Base-by-base conservation (phyloP, 2,113 vertebrate genomes). In the Sporophila hypoxantha region DNA sequence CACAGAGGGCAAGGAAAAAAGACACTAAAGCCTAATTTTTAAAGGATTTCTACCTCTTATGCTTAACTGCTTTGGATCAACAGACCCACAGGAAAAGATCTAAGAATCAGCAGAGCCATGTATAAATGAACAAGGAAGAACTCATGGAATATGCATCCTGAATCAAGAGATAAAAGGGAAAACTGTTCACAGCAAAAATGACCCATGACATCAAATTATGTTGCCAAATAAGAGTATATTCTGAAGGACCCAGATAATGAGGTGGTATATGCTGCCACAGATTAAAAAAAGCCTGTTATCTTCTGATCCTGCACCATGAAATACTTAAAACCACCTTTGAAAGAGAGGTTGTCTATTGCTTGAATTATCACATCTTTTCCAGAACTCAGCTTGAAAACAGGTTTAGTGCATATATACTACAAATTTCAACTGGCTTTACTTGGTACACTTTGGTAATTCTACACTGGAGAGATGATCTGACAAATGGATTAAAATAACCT, bases 151-250 rank as follows among this genome's bases (percentile, higher is more conserved):
- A 60, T 4, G 13, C 41, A 93, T 46, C 14, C 12, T 32, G 75
- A 93, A 80, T 67, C 21, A 80, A 80, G n/a, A 89, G 52, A 87
- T 52, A 85, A 89, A 92, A 88, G 34, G 23, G 26, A 71, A 83
- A 86, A 65, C 42, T 42, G 26, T 44, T 83, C 55, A 85, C 14
- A 66, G 57, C 2, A 5, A 91, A 88, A 91, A 87, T 36, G 47
- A 52, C 56, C 79, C 82, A 67, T 42, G 77, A 74, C 26, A 87
- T 85, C 32, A 79, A 79, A 90, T 73, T 78, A 79, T 25, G 10
- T 50, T 82, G 42, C 64, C 47, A 69, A 91, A 50, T 61, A 53
- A 49, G 34, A 73, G 17, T 39, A 17, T 30, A 59, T 79, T 89
- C 42, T 82, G 87, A 92, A 79, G 39, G 41, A 83, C 14, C 5